Evolutionary conservation across 2,797 vertebrate species (phyloP).

Genomic region (Paguma larvata): DNA sequence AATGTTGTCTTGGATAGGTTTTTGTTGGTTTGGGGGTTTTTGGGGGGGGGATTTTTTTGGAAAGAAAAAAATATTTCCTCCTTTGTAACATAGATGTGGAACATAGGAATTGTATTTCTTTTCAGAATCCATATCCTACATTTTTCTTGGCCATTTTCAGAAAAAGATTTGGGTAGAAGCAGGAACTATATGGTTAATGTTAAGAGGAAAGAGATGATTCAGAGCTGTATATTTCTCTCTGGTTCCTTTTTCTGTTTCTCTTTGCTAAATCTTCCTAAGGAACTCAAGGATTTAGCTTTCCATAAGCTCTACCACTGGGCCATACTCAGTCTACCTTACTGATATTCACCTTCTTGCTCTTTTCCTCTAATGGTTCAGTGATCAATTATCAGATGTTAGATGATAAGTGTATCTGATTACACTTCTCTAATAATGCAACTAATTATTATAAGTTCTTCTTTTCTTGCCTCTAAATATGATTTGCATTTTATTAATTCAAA

Average conservation of each 20-base stretch:
- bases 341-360: background rate
- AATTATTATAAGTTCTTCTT: slow-evolving; percentile 43
- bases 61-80: slow-evolving; percentile 46
- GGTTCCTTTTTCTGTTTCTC: slow-evolving; percentile 34
- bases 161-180: slow-evolving; percentile 20
- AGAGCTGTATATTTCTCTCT: background rate
- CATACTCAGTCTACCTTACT: background rate
- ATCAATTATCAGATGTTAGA: slow-evolving; percentile 30
- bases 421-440: background rate
- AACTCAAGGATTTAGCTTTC: slow-evolving; percentile 18
- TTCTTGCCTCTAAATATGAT: background rate
- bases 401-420: background rate
- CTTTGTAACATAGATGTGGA: background rate
- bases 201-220: background rate
- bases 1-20: background rate
- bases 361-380: slow-evolving; percentile 40
- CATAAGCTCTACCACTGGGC: background rate
- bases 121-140: background rate
- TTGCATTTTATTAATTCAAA: slow-evolving; percentile 54
- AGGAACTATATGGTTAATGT: slow-evolving; percentile 25
- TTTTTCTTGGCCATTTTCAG: slow-evolving; percentile 45
- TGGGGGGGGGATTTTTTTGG: background rate
- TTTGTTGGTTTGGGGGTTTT: background rate
- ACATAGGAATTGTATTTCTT: background rate
- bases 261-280: background rate